Evolutionary conservation across 2,113 vertebrate genomes (phyloP).

Genomic region (Anhinga anhinga): DNA sequence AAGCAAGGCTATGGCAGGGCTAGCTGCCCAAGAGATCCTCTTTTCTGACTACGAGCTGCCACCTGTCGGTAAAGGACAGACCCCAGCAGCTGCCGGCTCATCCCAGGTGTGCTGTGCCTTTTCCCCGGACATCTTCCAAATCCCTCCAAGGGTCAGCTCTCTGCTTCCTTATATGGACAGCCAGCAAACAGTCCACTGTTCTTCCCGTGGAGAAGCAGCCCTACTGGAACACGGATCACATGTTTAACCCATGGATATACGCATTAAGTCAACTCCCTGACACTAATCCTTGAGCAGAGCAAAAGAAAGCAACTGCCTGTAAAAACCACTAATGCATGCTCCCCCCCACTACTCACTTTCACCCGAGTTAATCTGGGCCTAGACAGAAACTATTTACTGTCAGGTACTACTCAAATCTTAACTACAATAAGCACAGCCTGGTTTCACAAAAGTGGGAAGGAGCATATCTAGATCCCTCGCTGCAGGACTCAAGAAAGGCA

Average conservation of each 20-base stretch:
- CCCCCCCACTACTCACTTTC: neutral
- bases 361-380: neutral
- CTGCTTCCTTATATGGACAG: neutral
- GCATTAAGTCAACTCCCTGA: neutral
- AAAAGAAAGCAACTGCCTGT: neutral
- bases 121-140: neutral
- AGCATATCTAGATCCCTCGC: neutral
- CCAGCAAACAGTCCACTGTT: neutral
- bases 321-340: neutral
- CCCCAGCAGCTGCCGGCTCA: rapidly evolving
- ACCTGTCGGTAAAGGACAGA: neutral
- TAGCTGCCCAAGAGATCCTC: neutral
- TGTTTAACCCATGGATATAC: neutral
- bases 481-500: neutral
- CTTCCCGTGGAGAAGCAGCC: neutral
- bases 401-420: neutral
- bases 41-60: conserved; percentile 3
- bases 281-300: neutral
- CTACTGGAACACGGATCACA: neutral
- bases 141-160: neutral
- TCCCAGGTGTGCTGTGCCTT: neutral
- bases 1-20: neutral
- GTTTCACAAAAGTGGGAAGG: neutral
- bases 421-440: neutral
- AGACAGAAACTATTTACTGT: neutral